Evolutionary conservation across 2,888 invertebrate genomes (phyloP).

Genomic region (Chaetoderma sp.): DNA sequence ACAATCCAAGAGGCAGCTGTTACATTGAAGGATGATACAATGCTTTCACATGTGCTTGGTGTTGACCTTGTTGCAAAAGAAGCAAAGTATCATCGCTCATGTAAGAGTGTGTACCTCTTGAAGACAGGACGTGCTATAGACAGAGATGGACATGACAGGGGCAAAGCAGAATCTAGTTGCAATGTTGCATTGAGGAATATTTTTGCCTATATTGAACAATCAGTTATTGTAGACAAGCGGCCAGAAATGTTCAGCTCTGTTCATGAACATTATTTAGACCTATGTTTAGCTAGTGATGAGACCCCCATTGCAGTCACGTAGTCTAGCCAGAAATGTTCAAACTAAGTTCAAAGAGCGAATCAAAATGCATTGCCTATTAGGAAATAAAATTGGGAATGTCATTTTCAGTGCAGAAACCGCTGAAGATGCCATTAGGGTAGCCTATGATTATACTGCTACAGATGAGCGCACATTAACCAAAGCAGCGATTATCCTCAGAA

Average conservation of each 20-base stretch:
- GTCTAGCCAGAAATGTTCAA: not conserved
- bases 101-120: constrained; percentile 1
- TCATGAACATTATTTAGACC: constrained; percentile 4
- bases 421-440: constrained; percentile 4
- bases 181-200: not conserved
- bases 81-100: constrained; percentile 13
- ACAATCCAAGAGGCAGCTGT: constrained; percentile 5
- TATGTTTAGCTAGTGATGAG: constrained; percentile 4
- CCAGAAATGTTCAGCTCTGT: constrained; percentile 11
- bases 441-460: constrained; percentile 9
- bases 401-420: constrained; percentile 4
- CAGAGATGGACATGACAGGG: not conserved
- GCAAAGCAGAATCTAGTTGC: not conserved
- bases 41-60: not conserved
- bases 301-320: not conserved
- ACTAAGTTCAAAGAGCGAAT: not conserved
- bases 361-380: not conserved
- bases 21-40: constrained; percentile 2
- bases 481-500: constrained; percentile 8
- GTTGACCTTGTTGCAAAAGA: constrained; percentile 14
- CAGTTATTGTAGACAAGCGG: constrained; percentile 3
- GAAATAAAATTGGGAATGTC: constrained; percentile 9
- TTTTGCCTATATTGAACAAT: constrained; percentile 3
- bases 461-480: constrained; percentile 2
- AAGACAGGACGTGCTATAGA: not conserved